Conservation (phyloP, 2,113 vertebrate species). For the Ardeotis arabs region DNA sequence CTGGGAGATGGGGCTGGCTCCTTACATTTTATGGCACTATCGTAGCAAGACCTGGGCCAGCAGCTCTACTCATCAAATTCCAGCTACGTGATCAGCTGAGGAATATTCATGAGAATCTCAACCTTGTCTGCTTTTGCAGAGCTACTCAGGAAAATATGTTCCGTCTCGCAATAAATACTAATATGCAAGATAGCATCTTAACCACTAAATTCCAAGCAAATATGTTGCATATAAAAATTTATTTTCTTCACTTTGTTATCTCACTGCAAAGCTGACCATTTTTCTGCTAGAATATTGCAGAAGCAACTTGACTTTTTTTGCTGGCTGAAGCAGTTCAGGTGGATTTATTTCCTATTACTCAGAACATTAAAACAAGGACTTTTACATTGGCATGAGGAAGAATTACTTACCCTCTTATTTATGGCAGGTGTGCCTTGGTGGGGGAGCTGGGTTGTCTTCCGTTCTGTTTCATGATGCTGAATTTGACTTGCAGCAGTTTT, state of each 20-base stretch:
- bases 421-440: not conserved
- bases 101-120: not conserved
- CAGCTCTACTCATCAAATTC: not conserved
- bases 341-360: constrained; percentile 19
- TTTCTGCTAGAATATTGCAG: not conserved
- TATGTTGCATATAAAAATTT: constrained; percentile 23
- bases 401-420: not conserved
- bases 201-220: not conserved
- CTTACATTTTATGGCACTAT: rapidly evolving
- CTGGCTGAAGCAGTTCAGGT: not conserved
- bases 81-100: not conserved
- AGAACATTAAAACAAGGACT: not conserved
- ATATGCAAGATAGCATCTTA: not conserved
- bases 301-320: not conserved
- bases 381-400: not conserved
- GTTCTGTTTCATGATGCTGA: not conserved
- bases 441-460: not conserved
- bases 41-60: not conserved
- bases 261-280: not conserved
- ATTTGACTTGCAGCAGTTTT: not conserved
- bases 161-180: not conserved
- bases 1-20: not conserved
- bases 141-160: not conserved
- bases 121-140: not conserved
- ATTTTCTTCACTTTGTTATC: constrained; percentile 6